Base-by-base conservation (phyloP, 2,888 invertebrate genomes). In the Scelioninae gen. 2 region DNA sequence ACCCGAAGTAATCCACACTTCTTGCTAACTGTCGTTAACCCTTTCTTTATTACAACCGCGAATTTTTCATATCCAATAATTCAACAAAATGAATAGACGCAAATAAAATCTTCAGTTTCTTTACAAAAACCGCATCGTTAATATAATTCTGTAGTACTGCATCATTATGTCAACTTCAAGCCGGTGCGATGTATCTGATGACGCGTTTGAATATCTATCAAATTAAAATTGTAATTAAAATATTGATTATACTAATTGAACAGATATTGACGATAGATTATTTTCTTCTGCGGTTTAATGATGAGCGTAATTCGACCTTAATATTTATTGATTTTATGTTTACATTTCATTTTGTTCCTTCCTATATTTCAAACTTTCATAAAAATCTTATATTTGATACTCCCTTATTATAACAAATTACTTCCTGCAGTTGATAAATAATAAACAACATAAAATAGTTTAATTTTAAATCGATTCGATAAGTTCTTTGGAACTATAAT, bases 221-320 rank as follows among this genome's bases (percentile, higher is more conserved):
- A 57, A 43, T 57, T 7, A 19, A 33, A 33, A n/a, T 9, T 33
- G 43, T 57, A 16, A 57, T 31, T 57, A 31, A 43, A 43, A n/a
- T 28, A 41, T 55, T 41, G 41, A 55, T 55, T 55, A 39, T 22
- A 39, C 37, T 39, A 53, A 55, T 55, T 41, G 10, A 41, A 4
- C 41, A 19, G 19, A 41, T 19, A 18, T 25, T n/a, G n/a, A n/a
- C n/a, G n/a, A n/a, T n/a, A n/a, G n/a, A n/a, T n/a, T n/a, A n/a
- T n/a, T n/a, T n/a, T 41, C 19, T n/a, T 41, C 7, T 2, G 41
- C 1, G 9, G 41, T 15, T 55, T 37, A 16, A 7, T 41, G 16
- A 7, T 6, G 1, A 7, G 16, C 6, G 13, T 37, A 53, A 39
- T 16, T 25, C 6, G 31, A 41, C 15, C 22, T 39, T 53, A 55